Conservation (phyloP, 1,140 invertebrate species). For the Cecropterus lyciades region DNA sequence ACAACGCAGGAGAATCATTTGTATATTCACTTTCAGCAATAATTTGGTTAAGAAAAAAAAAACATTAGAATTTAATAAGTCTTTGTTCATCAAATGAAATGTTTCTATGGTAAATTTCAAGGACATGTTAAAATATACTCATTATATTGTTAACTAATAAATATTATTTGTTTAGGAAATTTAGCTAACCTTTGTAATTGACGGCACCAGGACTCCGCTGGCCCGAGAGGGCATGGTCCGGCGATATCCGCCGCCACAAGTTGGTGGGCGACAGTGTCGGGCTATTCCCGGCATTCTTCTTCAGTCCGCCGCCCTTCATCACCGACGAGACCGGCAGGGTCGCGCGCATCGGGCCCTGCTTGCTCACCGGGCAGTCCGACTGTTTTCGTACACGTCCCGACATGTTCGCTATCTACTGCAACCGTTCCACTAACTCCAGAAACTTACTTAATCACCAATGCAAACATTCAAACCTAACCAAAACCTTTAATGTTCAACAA, state of each 20-base stretch:
- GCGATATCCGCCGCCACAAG: slow-evolving; percentile 87
- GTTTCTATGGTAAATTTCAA: too few species aligned
- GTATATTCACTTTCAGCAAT: too few species aligned
- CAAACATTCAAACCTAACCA: slow-evolving; percentile 52
- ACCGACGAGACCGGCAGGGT: slow-evolving; percentile 90
- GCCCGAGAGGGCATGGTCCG: slow-evolving; percentile 88
- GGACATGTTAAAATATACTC: too few species aligned
- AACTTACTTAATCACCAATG: slow-evolving; percentile 46
- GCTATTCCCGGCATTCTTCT: slow-evolving; percentile 87
- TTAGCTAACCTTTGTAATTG: slow-evolving; percentile 87
- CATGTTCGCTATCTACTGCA: slow-evolving; percentile 72
- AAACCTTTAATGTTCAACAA: slow-evolving; percentile 59
- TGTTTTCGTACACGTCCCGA: slow-evolving; percentile 88
- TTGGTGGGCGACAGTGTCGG: slow-evolving; percentile 87
- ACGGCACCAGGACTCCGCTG: slow-evolving; percentile 89
- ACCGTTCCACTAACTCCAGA: slow-evolving; percentile 47
- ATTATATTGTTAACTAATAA: too few species aligned
- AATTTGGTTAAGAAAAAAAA: too few species aligned
- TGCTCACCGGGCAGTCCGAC: slow-evolving; percentile 87
- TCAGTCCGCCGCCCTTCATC: slow-evolving; percentile 85
- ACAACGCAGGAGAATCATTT: too few species aligned
- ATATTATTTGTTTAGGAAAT: too few species aligned
- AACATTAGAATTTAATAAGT: too few species aligned
- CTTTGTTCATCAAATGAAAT: too few species aligned
- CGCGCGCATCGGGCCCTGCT: slow-evolving; percentile 90